Evolutionary conservation across 2,888 invertebrate genomes (phyloP), one percentile per base, ranked within the genome.

Genomic region (Athrips mouffetella): DNA sequence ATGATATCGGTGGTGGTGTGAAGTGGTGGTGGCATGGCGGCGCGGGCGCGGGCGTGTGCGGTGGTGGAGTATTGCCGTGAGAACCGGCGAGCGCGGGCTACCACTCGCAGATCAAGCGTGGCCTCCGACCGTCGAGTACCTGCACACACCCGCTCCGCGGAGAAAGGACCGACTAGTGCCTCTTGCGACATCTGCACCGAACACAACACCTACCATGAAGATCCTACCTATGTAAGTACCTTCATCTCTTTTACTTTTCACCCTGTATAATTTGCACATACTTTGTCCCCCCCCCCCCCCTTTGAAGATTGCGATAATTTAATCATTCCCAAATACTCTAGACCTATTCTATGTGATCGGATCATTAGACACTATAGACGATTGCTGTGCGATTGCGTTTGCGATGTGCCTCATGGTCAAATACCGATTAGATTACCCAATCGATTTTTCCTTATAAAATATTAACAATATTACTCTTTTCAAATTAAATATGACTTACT

Each of bases 151-250:
- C 69, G 70, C 70, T 62, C 60, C 68, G 66, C 63, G 72, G 77
- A 81, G 79, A 81, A 79, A 82, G 76, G 76, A 79, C 63, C 65
- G 63, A 69, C 58, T 57, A 63, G 67, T 73, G 71, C 69, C 62
- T 65, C 65, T 70, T 70, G 72, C 73, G 59, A 73, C 63, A 74
- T 63, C 69, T 60, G 57, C 62, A 50, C 49, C 62, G 50, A 58
- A 58, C 60, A 48, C 53, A 60, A 61, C 59, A 65, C 62, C 65
- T 13, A 75, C 64, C 65, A 84, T 86, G 86, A 86, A 78, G 75
- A 79, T 82, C 60, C 68, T 85, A 59, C 76, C 78, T 62, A 60
- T 85, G 86, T 86, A 58, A 86, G 86, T 85, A 62, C n/a, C n/a
- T n/a, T n/a, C 54, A 45, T 45, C 57, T 57, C 15, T 23, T 33